These are phyloP conservation scores for Atta cephalotes DNA, from an alignment of 1,140 invertebrate genomes.

Conservation along the genomic window DNA sequence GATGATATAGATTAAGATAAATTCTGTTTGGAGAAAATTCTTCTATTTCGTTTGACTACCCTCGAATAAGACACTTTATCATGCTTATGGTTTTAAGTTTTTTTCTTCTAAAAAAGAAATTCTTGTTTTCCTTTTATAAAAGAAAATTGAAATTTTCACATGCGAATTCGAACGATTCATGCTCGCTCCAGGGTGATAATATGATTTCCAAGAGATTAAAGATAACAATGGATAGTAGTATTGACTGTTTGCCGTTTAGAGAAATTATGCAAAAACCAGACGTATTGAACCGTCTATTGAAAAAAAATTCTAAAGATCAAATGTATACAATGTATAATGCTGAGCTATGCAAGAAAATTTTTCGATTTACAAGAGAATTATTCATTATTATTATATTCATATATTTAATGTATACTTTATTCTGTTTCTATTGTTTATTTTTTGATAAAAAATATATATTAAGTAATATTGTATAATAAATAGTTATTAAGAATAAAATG, in stretches of 20 bases:
- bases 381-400: neutral
- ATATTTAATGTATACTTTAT: neutral
- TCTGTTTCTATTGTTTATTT: neutral
- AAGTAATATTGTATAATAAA: neutral
- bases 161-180: neutral
- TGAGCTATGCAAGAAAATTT: neutral
- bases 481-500: neutral
- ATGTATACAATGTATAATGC: neutral
- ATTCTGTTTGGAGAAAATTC: neutral
- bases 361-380: neutral
- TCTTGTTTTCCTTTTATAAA: neutral
- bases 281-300: neutral
- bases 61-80: neutral
- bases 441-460: neutral
- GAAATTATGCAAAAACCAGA: constrained; percentile 15
- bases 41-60: neutral
- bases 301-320: neutral
- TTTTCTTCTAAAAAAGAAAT: neutral
- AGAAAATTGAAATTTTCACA: neutral
- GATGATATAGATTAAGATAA: constrained; percentile 31
- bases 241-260: neutral
- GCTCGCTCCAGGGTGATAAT: neutral
- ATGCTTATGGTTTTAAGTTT: neutral
- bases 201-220: neutral
- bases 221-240: neutral